A percentile compares a stretch with the other conserved stretches of the same genome.
Evolutionary conservation across 2,113 vertebrate species (phyloP).

Genomic region (Sphyrna mokarran): DNA sequence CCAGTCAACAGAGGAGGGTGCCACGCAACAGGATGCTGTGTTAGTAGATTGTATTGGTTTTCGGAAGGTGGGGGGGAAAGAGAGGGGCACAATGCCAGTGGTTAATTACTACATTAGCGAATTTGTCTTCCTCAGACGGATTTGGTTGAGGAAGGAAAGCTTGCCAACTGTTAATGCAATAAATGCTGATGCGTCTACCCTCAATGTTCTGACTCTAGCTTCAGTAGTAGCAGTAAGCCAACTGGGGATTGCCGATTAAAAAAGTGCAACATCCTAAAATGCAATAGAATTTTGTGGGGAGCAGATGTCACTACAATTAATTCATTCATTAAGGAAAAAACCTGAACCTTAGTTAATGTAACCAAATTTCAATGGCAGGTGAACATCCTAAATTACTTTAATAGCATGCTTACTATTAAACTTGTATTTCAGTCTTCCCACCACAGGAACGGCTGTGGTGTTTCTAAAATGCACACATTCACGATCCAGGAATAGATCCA

Average conservation of each 20-base stretch:
- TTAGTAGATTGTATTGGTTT: not conserved
- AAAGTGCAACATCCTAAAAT: not conserved
- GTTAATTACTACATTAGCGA: not conserved
- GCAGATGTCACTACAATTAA: not conserved
- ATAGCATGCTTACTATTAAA: too few relatives aligned
- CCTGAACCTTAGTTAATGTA: not conserved
- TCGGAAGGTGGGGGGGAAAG: not conserved
- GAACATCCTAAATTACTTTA: not conserved
- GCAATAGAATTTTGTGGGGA: not conserved
- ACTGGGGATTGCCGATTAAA: not conserved
- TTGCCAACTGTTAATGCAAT: not conserved
- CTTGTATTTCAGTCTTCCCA: too few relatives aligned
- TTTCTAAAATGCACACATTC: too few relatives aligned
- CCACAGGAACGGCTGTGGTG: too few relatives aligned
- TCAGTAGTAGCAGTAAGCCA: not conserved
- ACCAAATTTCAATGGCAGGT: not conserved
- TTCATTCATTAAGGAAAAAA: not conserved
- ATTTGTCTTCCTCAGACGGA: not conserved
- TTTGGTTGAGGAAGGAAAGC: not conserved
- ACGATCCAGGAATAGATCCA: not conserved
- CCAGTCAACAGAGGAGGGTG: not conserved
- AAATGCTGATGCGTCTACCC: not conserved
- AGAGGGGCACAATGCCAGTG: not conserved
- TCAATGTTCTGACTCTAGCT: not conserved
- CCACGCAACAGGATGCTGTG: not conserved